Evolutionary conservation across 2,888 invertebrate species (phyloP).

Genomic region (Heliconius hortense): DNA sequence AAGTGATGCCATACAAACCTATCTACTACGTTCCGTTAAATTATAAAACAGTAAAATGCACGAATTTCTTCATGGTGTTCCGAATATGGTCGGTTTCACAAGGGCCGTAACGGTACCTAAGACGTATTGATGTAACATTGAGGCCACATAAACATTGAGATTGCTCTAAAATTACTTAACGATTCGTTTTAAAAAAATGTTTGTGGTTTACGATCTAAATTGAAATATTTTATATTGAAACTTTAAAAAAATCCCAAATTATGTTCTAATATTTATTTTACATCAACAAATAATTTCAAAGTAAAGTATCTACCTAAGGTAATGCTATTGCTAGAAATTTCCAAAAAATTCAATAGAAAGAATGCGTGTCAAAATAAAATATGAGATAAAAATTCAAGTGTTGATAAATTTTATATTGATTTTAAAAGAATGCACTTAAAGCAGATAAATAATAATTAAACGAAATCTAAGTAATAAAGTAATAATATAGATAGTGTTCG

Average conservation of each 20-base stretch:
- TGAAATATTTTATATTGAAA: conserved; percentile 1
- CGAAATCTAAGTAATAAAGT: background rate
- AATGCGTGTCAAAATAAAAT: background rate
- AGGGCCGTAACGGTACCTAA: conserved; percentile 49
- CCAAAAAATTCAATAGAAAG: background rate
- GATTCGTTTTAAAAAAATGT: conserved; percentile 26
- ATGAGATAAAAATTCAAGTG: background rate
- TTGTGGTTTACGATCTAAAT: background rate
- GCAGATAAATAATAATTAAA: background rate
- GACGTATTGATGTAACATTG: conserved; percentile 55
- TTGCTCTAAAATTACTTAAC: conserved; percentile 47
- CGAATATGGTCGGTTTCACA: conserved; percentile 32
- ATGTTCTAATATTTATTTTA: background rate
- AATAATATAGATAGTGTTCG: background rate
- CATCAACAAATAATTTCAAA: background rate
- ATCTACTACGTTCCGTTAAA: conserved; percentile 21
- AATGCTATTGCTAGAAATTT: too few species aligned
- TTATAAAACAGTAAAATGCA: conserved; percentile 28
- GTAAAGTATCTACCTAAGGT: too few species aligned
- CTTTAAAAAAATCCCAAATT: background rate
- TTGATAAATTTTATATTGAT: background rate
- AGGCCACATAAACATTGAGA: conserved; percentile 53
- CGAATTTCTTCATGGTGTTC: conserved; percentile 32
- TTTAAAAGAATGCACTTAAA: background rate
- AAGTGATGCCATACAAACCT: background rate